Evolutionary conservation across 2,797 vertebrate genomes (phyloP).

Genomic region (Holocentrus rufus): DNA sequence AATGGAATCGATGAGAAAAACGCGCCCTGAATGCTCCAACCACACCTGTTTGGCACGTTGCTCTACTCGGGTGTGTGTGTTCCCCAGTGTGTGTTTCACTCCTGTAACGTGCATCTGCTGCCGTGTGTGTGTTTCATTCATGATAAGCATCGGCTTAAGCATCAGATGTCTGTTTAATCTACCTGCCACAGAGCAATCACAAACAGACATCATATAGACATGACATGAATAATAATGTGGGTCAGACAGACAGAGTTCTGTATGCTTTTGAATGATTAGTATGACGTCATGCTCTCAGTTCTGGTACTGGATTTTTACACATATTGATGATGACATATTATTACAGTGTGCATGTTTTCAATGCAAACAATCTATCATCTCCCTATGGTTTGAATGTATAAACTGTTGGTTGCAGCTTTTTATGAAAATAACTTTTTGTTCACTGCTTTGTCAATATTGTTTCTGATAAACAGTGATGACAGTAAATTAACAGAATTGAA

Average conservation of each 20-base stretch:
- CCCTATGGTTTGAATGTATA: not conserved
- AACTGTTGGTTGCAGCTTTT: not conserved
- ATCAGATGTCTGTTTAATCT: slow-evolving; percentile 51
- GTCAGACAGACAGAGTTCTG: slow-evolving; percentile 10
- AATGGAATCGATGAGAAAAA: not conserved
- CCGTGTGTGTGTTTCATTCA: slow-evolving; percentile 28
- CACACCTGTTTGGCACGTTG: slow-evolving; percentile 38
- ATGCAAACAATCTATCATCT: not conserved
- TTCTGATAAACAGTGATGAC: slow-evolving; percentile 4
- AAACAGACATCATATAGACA: slow-evolving; percentile 15
- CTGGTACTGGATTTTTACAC: too few species aligned
- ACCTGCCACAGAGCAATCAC: slow-evolving; percentile 50
- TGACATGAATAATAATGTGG: slow-evolving; percentile 50
- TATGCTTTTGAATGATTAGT: not conserved
- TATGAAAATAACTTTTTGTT: not conserved
- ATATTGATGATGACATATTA: not conserved
- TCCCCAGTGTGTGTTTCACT: too few species aligned
- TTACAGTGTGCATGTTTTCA: not conserved
- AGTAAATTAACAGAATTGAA: slow-evolving; percentile 27
- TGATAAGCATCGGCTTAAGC: slow-evolving; percentile 40
- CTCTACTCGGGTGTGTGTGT: slow-evolving; percentile 10
- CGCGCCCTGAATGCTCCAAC: slow-evolving; percentile 9
- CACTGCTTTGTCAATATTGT: not conserved
- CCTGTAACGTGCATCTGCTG: not conserved
- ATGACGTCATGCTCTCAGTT: not conserved